Evolutionary conservation across 2,113 vertebrate genomes (phyloP).

Genomic region (Eulemur rufifrons): DNA sequence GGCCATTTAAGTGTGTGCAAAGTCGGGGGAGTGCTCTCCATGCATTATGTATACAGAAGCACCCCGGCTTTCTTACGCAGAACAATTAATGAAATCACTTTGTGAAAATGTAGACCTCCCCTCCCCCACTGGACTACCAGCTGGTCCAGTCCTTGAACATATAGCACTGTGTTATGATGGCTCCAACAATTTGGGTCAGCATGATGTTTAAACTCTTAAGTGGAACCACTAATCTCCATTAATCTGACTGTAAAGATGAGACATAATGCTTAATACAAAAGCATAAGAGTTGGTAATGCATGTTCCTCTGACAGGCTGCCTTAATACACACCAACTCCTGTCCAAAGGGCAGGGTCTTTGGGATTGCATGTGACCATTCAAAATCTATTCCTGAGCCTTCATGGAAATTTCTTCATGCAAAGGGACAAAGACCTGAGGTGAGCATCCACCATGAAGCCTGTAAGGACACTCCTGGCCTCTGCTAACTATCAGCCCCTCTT

Average conservation of each 20-base stretch:
- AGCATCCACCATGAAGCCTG: background rate
- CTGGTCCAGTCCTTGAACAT: conserved; percentile 60
- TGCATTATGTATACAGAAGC: conserved; percentile 77
- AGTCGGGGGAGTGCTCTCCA: background rate
- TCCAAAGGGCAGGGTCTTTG: conserved; percentile 64
- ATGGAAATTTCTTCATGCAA: background rate
- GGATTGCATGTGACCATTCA: conserved; percentile 49
- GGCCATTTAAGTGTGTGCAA: conserved; percentile 44
- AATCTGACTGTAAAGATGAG: conserved; percentile 90
- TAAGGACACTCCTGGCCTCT: background rate
- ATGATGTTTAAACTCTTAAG: conserved; percentile 89
- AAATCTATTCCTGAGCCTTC: conserved; percentile 9
- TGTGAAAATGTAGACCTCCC: conserved; percentile 67
- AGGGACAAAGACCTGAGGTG: background rate
- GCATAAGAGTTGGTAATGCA: conserved; percentile 86
- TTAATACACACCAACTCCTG: conserved; percentile 74
- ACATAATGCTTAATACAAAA: conserved; percentile 83
- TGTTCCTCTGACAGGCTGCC: conserved; percentile 72
- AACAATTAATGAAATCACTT: conserved; percentile 84
- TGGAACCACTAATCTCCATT: conserved; percentile 88
- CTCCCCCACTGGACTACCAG: conserved; percentile 22
- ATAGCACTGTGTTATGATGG: conserved; percentile 2
- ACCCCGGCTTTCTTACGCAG: conserved; percentile 77
- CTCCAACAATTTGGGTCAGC: conserved; percentile 87
- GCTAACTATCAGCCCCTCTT: background rate